Evolutionary conservation across 1,140 invertebrate species (phyloP).

Genomic region (Diabrotica virgifera): DNA sequence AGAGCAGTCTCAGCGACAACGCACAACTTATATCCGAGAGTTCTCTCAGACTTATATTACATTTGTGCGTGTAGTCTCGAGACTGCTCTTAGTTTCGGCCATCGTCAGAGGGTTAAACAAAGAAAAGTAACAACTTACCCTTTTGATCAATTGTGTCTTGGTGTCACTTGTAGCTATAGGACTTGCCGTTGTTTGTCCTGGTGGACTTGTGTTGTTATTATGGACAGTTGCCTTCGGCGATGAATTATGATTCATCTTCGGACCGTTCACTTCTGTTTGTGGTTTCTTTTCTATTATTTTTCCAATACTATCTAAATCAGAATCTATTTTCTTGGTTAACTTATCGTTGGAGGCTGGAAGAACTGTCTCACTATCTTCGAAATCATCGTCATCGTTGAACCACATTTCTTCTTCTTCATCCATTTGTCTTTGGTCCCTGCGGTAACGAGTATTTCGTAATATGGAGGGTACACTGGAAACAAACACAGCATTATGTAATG

Average conservation of each 20-base stretch:
- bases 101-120: too few species aligned
- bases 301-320: conserved; percentile 61
- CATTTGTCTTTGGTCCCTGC: conserved; percentile 86
- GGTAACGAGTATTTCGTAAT: conserved; percentile 74
- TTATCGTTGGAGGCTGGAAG: conserved; percentile 42
- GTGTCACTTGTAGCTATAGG: conserved; percentile 49
- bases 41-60: too few species aligned
- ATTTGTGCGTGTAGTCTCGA: too few species aligned
- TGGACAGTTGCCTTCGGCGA: conserved; percentile 45
- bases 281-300: conserved; percentile 27
- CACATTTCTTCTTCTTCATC: conserved; percentile 99
- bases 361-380: conserved; percentile 77
- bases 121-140: conserved; percentile 47
- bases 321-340: conserved; percentile 53
- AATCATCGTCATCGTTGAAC: conserved; percentile 97
- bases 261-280: conserved; percentile 27
- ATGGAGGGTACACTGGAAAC: conserved; percentile 65
- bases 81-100: too few species aligned
- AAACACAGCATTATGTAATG: too few species aligned
- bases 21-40: too few species aligned
- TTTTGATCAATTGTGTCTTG: conserved; percentile 57
- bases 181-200: conserved; percentile 45
- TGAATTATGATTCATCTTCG: conserved; percentile 45
- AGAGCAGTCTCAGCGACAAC: too few species aligned
- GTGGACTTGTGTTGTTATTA: conserved; percentile 51